Evolutionary conservation across 2,113 vertebrate species (phyloP), one percentile per base, ranked within the genome.

Genomic region (Meriones unguiculatus): DNA sequence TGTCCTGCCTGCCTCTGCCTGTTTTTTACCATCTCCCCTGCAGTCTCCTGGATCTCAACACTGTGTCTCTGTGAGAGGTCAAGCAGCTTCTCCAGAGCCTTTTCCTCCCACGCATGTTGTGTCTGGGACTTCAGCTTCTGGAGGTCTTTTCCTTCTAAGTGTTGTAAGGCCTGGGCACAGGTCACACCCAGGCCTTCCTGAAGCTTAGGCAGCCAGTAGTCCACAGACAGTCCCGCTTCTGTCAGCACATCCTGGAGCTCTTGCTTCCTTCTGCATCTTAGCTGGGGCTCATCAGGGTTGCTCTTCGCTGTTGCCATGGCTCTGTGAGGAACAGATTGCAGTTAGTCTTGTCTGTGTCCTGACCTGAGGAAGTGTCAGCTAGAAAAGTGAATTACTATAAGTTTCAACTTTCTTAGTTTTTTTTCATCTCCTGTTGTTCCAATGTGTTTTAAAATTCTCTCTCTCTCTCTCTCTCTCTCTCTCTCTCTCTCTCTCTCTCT

Each of bases 161-260:
- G 14, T 95, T 98, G 87, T 93, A 98, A 91, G 50, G 96, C 92
- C 69, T 97, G 87, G 2, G 0, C 14, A 82, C 87, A 93, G n/a
- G 84, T 77, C 30, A 98, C 76, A 54, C 65, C 96, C 18, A 98
- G n/a, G 0, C 94, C 4, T 87, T 98, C 35, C 0, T 64, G 70
- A 13, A 98, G 70, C 13, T 93, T 97, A 25, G 97, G 95, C 5
- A 98, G 25, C 98, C 97, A 98, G 89, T 95, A 94, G 0, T 5
- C 46, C 32, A 2, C 1, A 87, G 90, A 89, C 89, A 98, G 72
- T 2, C 93, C 98, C 85, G 89, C 95, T 13, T 96, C 38, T 86
- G 9, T 28, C 24, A 98, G 89, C 11, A 70, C 86, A 24, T 97
- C 22, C 84, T 62, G 81, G 80, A 98, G 96, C 0, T 93, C 67